Evolutionary conservation across 2,888 invertebrate genomes (phyloP).

Genomic region (Machimus rusticus): DNA sequence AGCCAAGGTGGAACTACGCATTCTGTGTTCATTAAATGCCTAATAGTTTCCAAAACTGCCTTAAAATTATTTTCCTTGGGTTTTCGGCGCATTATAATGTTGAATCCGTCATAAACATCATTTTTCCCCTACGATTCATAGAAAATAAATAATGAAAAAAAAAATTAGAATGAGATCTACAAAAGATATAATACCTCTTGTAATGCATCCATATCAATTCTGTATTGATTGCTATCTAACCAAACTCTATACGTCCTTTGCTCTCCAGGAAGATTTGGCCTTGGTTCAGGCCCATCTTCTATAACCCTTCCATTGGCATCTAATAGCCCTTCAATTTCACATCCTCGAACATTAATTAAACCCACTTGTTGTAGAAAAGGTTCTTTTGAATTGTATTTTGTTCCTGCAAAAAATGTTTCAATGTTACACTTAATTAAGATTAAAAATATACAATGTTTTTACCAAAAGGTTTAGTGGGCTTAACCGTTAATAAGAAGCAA

Average conservation of each 20-base stretch:
- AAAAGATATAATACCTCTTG: conserved; percentile 69
- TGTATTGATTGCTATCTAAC: conserved; percentile 97
- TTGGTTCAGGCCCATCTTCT: conserved; percentile 93
- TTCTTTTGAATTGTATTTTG: conserved; percentile 80
- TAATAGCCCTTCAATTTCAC: conserved; percentile 98
- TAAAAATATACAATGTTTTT: conserved; percentile 50
- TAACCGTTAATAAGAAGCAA: conserved; percentile 92
- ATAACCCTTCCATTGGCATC: conserved; percentile 95
- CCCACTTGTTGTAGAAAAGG: conserved; percentile 94
- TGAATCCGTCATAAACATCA: conserved; percentile 91
- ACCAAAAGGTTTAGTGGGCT: conserved; percentile 85
- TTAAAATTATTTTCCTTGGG: conserved; percentile 99
- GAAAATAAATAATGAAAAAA: not conserved
- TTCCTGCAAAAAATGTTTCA: conserved; percentile 64
- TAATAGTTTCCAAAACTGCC: conserved; percentile 97
- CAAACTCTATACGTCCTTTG: conserved; percentile 91
- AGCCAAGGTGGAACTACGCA: conserved; percentile 97
- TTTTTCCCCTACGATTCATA: conserved; percentile 59
- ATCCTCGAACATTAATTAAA: conserved; percentile 90
- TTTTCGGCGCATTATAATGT: conserved; percentile 96
- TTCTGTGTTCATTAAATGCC: conserved; percentile 98
- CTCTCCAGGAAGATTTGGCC: conserved; percentile 87
- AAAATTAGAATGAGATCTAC: not conserved
- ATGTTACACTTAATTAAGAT: not conserved
- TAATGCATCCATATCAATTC: conserved; percentile 86